Evolutionary conservation across 1,140 invertebrate species (phyloP).

Genomic region (Coenobita brevimanus): DNA sequence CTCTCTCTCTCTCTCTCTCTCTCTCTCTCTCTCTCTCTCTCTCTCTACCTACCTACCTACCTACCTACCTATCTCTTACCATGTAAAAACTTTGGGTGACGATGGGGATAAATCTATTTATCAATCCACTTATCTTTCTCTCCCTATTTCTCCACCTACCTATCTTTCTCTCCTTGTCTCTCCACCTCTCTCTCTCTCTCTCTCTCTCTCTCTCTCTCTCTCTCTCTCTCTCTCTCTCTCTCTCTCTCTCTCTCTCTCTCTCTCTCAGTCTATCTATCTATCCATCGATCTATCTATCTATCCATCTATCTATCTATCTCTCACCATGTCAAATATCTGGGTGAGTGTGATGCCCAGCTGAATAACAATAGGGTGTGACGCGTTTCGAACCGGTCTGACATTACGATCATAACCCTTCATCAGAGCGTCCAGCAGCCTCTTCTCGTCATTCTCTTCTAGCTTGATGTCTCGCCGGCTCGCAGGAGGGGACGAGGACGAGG

Average conservation of each 20-base stretch:
- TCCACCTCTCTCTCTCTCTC: no score
- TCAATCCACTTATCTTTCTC: no score
- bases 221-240: no score
- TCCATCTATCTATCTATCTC: not conserved
- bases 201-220: no score
- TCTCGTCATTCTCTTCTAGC: slow-evolving; percentile 75
- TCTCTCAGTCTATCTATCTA: not conserved
- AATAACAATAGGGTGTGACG: slow-evolving; percentile 76
- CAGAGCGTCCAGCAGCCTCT: slow-evolving; percentile 76
- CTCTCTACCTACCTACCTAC: no score
- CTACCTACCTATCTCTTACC: no score
- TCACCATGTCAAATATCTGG: slow-evolving; percentile 78
- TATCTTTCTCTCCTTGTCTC: no score
- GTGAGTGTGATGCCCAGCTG: slow-evolving; percentile 78
- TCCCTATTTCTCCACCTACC: no score
- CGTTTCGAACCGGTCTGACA: slow-evolving; percentile 78
- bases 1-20: no score
- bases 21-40: no score
- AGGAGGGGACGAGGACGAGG: not conserved
- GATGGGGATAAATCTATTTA: no score
- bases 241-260: not conserved
- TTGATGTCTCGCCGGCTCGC: slow-evolving; percentile 23
- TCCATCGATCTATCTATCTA: not conserved
- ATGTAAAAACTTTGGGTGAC: no score
- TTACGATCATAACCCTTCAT: slow-evolving; percentile 77